These are phyloP conservation scores for Megaustenia siamemsis DNA, from an alignment of 2,888 invertebrate species.

Conservation along the genomic window DNA sequence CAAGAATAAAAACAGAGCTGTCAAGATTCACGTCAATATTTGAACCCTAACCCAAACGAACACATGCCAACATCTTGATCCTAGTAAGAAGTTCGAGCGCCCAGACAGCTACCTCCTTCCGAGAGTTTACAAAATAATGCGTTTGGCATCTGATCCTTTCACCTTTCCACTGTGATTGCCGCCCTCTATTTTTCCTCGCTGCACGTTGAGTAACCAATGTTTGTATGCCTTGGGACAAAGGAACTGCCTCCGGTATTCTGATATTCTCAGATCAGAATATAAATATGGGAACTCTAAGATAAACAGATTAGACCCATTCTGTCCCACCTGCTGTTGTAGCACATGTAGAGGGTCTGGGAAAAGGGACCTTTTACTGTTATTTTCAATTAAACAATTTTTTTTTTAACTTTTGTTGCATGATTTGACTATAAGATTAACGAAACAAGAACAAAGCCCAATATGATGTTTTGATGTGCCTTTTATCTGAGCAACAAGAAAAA, in stretches of 20 bases:
- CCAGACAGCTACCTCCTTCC: neutral
- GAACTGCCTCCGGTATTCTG: neutral
- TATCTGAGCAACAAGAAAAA: too few relatives aligned
- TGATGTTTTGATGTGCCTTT: too few relatives aligned
- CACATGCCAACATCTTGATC: neutral
- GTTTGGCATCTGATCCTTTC: constrained; percentile 21
- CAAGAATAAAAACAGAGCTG: too few relatives aligned
- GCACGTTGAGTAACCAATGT: neutral
- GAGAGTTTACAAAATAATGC: neutral
- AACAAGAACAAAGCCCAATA: too few relatives aligned
- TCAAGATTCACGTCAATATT: neutral
- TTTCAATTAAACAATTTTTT: too few relatives aligned
- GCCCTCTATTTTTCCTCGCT: neutral
- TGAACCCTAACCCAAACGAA: neutral
- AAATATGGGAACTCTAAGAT: neutral
- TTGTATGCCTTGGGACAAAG: constrained; percentile 13
- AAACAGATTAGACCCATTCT: constrained; percentile 9
- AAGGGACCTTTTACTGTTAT: too few relatives aligned
- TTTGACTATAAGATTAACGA: too few relatives aligned
- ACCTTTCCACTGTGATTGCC: neutral
- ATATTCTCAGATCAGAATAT: neutral
- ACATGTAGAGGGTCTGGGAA: neutral
- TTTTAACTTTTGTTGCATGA: too few relatives aligned
- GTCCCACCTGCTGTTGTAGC: neutral
- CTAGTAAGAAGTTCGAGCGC: neutral